A percentile compares a stretch with the other conserved stretches of the same genome.
Evolutionary conservation across 2,888 invertebrate species (phyloP).

Genomic region (Panopea generosa): DNA sequence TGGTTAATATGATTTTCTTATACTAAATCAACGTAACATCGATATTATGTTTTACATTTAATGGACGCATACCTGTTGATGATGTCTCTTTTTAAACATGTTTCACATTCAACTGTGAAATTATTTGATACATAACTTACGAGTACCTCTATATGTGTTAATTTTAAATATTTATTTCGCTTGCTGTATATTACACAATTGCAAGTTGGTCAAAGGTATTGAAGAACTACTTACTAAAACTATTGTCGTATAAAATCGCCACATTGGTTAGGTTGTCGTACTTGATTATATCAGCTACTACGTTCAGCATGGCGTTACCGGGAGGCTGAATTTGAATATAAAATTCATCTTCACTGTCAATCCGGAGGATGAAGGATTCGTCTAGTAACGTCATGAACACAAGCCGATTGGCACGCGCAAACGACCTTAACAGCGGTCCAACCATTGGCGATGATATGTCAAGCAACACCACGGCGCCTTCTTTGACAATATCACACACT

Average conservation of each 20-base stretch:
- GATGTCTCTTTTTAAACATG: too few relatives aligned
- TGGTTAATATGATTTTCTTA: too few relatives aligned
- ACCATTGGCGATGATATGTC: conserved; percentile 76
- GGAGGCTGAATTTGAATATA: conserved; percentile 61
- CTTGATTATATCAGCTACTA: conserved; percentile 92
- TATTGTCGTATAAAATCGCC: conserved; percentile 95
- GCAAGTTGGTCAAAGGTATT: too few relatives aligned
- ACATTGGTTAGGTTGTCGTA: conserved; percentile 96
- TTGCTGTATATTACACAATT: too few relatives aligned
- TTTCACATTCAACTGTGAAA: too few relatives aligned
- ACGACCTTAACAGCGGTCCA: conserved; percentile 73
- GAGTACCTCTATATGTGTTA: too few relatives aligned
- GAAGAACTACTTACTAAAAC: conserved; percentile 92
- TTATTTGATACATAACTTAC: too few relatives aligned
- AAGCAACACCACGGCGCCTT: conserved; percentile 69
- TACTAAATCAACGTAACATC: too few relatives aligned
- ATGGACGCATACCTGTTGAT: too few relatives aligned
- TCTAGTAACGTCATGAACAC: conserved; percentile 77
- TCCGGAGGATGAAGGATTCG: conserved; percentile 47
- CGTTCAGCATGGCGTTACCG: conserved; percentile 88
- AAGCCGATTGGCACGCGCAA: conserved; percentile 74
- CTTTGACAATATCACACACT: conserved; percentile 72
- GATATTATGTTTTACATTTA: too few relatives aligned
- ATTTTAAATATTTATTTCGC: too few relatives aligned
- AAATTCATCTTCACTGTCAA: conserved; percentile 39